Conservation (phyloP, 2,797 vertebrate genomes). For the Ctenosaura bakeri region DNA sequence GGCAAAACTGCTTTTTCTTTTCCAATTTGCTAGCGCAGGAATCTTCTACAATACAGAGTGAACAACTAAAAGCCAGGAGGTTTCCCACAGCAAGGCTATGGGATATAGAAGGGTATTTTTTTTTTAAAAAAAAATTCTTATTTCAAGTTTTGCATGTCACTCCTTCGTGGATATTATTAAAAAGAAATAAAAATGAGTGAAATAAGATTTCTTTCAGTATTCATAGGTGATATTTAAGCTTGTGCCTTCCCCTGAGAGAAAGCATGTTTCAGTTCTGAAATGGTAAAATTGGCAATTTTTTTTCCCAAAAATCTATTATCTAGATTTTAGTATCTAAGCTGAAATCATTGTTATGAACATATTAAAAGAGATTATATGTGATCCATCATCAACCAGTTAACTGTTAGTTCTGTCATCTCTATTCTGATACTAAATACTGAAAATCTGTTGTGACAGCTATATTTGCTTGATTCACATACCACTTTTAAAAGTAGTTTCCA, state of each 20-base stretch:
- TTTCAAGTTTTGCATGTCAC: neutral
- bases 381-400: constrained; percentile 22
- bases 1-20: neutral
- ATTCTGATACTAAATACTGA: neutral
- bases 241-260: neutral
- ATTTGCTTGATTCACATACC: constrained; percentile 12
- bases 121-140: neutral
- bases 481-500: constrained; percentile 2
- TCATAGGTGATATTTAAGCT: neutral
- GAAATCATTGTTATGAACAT: neutral
- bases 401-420: constrained; percentile 5
- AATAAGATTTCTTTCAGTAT: neutral
- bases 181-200: neutral
- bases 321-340: neutral
- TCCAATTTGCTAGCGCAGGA: neutral
- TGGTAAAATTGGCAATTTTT: neutral
- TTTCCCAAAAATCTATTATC: neutral
- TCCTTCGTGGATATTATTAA: neutral
- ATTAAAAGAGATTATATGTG: constrained; percentile 3
- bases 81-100: no score
- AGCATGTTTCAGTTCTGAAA: neutral
- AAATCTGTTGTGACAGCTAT: constrained; percentile 26
- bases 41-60: neutral
- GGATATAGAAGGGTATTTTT: neutral
- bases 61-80: neutral